Evolutionary conservation across 2,888 invertebrate species (phyloP), one percentile per base, ranked within the genome.

Genomic region (Notodonta ziczac): DNA sequence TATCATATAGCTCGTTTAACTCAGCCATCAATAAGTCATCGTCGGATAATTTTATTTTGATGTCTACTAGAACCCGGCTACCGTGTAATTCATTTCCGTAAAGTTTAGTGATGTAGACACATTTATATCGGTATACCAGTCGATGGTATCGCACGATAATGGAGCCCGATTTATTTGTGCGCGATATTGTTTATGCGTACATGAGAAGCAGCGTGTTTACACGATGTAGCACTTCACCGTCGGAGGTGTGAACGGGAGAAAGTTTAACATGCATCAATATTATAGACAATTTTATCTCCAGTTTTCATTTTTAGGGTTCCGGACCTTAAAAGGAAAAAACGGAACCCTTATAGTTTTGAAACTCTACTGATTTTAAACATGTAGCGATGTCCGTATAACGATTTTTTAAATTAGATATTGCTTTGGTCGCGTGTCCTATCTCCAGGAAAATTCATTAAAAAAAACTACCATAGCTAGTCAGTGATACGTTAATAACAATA

Each of bases 1-100:
- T 83, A 83, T 83, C 84, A 82, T 82, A 80, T 78, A 80, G 76
- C 81, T 84, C 82, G 82, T 84, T 83, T 82, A 81, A 80, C 82
- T 77, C 74, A 63, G 72, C 78, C 80, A 80, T 83, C 83, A 82
- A 83, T 83, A 81, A 81, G 79, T 77, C 74, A 80, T 80, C 77
- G 77, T 74, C 72, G 76, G 74, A 80, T 81, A 77, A 82, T 83
- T 81, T 83, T 79, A 79, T 82, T 82, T 81, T 81, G 76, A 81
- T 78, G 77, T 78, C 74, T 73, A 76, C 71, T 74, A 73, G 72
- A 72, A 73, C 66, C 71, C 72, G 73, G 62, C 63, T 69, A 62
- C 73, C 75, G 78, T 77, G 72, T 77, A 72, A 80, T 72, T 73
- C 71, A 70, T 77, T 70, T 70, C 74, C 74, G 70, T 70, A 65